Conservation (phyloP, 2,113 vertebrate species). For the Mugil cephalus region DNA sequence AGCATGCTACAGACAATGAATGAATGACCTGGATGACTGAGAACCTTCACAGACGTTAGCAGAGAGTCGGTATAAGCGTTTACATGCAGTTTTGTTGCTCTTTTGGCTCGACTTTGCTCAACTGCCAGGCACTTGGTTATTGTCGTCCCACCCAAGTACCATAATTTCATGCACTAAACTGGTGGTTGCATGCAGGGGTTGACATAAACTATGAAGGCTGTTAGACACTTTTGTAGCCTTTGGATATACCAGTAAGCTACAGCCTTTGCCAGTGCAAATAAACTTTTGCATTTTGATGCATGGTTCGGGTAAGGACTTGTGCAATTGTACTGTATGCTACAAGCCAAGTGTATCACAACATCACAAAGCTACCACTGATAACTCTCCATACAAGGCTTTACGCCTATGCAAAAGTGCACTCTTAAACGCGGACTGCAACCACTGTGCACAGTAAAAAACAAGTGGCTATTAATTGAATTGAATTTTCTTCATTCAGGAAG, state of each 20-base stretch:
- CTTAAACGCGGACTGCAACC: not conserved
- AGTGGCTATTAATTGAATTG: not conserved
- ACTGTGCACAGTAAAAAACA: not conserved
- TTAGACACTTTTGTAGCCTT: not conserved
- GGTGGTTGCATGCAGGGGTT: not conserved
- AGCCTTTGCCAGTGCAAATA: not conserved
- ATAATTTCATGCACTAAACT: not conserved
- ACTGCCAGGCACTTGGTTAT: not conserved
- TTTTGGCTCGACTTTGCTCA: not conserved
- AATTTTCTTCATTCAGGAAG: not conserved
- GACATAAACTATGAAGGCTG: not conserved
- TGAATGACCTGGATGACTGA: too few species aligned
- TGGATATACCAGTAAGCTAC: not conserved
- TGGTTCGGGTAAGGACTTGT: not conserved
- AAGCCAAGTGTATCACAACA: not conserved
- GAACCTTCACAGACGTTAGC: too few species aligned
- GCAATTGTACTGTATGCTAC: not conserved
- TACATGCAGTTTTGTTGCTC: too few species aligned
- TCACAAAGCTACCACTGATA: not conserved
- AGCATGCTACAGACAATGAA: too few species aligned
- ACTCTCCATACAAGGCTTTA: not conserved
- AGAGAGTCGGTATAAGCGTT: too few species aligned
- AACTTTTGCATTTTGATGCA: not conserved
- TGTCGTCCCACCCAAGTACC: not conserved
- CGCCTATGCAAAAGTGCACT: not conserved